phyloP scores from a whole-genome alignment of 2,113 vertebrate genomes.

The Caranx melampygus region DNA sequence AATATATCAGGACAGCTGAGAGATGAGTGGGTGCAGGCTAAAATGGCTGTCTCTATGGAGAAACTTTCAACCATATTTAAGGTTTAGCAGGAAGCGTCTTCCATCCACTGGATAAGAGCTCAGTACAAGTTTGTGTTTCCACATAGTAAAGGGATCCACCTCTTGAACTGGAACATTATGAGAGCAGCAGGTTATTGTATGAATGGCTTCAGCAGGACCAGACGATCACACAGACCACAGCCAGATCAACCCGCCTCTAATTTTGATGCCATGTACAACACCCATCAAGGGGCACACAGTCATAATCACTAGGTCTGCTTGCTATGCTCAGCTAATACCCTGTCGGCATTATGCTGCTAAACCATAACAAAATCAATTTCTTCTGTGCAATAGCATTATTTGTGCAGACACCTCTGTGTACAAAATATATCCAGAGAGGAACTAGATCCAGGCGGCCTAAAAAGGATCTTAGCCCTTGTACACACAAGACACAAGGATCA shows the following conservation, averaged over 20 bases:
- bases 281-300: slow-evolving; percentile 26
- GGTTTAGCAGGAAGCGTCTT: background rate
- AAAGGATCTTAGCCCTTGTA: slow-evolving; percentile 16
- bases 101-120: background rate
- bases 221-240: background rate
- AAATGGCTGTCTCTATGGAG: slow-evolving; percentile 9
- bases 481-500: slow-evolving; percentile 5
- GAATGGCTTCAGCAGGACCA: background rate
- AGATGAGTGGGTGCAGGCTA: slow-evolving; percentile 9
- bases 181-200: background rate
- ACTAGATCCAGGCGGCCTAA: slow-evolving; percentile 22
- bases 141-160: background rate
- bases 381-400: slow-evolving; percentile 28
- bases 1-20: slow-evolving; percentile 31
- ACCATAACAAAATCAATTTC: slow-evolving; percentile 10
- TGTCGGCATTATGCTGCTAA: slow-evolving; percentile 39
- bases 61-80: background rate
- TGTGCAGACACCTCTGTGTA: slow-evolving; percentile 22
- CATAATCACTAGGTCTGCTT: slow-evolving; percentile 42
- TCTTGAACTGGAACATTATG: background rate
- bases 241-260: slow-evolving; percentile 2
- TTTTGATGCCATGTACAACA: background rate
- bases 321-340: slow-evolving; percentile 49
- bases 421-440: background rate
- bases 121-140: background rate